phyloP scores from a whole-genome alignment of 2,113 vertebrate species.

The Dolichotis patagonum region DNA sequence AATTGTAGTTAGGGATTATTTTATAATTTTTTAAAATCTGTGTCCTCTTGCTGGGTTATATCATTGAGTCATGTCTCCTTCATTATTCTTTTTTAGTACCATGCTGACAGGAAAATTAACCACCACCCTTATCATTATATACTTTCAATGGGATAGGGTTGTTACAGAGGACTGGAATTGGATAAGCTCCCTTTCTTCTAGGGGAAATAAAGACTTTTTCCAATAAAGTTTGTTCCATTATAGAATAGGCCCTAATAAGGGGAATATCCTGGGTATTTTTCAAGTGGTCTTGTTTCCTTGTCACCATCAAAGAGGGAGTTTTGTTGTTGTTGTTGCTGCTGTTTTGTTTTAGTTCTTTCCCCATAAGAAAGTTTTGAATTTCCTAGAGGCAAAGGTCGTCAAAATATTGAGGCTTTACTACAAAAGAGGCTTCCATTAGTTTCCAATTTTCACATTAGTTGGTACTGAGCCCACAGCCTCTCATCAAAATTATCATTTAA shows the following conservation, averaged over 20 bases:
- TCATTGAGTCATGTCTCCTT: neutral
- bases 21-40: too few species aligned
- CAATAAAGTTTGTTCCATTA: neutral
- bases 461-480: neutral
- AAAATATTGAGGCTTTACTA: accelerated
- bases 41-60: neutral
- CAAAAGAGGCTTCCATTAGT: neutral
- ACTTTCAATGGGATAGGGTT: neutral
- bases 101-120: neutral
- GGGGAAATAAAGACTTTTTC: neutral
- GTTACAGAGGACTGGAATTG: neutral
- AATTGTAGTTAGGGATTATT: neutral
- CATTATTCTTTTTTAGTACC: neutral
- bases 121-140: neutral
- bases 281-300: neutral
- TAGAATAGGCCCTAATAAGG: neutral
- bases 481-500: neutral
- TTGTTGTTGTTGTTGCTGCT: neutral
- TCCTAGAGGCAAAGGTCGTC: neutral
- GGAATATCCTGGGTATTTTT: neutral
- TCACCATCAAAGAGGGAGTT: neutral
- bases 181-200: neutral
- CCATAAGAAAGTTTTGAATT: neutral
- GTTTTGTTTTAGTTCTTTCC: neutral
- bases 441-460: neutral